phyloP scores from a whole-genome alignment of 2,113 vertebrate genomes.

The Oncorhynchus keta region DNA sequence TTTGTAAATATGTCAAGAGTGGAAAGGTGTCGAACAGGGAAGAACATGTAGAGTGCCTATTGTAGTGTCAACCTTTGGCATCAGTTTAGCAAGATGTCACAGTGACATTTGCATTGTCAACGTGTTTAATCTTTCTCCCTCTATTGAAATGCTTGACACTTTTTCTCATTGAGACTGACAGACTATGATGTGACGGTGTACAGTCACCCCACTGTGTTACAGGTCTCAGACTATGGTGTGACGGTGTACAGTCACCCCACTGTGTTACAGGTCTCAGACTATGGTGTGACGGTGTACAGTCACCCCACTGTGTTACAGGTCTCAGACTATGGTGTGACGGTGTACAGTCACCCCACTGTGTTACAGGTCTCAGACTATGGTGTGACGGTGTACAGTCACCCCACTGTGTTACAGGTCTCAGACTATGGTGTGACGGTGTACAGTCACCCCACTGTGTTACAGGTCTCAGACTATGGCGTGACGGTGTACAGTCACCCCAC shows the following conservation, averaged over 20 bases:
- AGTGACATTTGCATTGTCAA: constrained; percentile 60
- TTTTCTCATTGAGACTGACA: constrained; percentile 63
- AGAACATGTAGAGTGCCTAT: constrained; percentile 5
- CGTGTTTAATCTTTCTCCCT: constrained; percentile 55
- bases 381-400: too few species aligned
- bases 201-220: background rate
- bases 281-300: too few species aligned
- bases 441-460: too few species aligned
- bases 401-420: background rate
- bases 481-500: too few species aligned
- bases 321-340: too few species aligned
- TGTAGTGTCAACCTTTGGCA: constrained; percentile 54
- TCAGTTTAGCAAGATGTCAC: constrained; percentile 45
- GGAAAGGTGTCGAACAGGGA: constrained; percentile 24
- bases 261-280: too few species aligned
- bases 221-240: background rate
- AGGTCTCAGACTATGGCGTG: too few species aligned
- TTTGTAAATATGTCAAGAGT: constrained; percentile 54
- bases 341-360: too few species aligned
- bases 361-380: too few species aligned
- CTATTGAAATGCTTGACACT: constrained; percentile 57
- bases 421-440: too few species aligned
- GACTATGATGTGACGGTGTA: background rate
- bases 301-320: background rate
- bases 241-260: too few species aligned